Percentiles rank a stretch among this genome's conserved stretches.
Conservation (phyloP, 1,140 invertebrate species). For the Tetramorium simillimum region DNA sequence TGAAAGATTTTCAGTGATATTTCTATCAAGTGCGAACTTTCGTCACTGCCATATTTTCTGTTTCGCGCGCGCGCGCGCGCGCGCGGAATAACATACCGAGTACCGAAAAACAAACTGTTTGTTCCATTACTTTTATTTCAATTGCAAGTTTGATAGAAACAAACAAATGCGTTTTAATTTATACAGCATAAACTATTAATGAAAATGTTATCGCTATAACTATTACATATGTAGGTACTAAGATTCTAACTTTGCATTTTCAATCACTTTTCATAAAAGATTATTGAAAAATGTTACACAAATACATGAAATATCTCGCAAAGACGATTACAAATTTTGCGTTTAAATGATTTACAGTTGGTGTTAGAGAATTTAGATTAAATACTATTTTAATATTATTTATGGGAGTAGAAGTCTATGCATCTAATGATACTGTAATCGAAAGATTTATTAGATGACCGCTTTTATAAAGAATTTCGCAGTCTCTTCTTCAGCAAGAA, state of each 20-base stretch:
- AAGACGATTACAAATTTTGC: neutral
- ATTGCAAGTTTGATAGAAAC: neutral
- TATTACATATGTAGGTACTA: neutral
- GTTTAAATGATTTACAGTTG: neutral
- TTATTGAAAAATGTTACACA: neutral
- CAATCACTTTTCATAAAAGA: neutral
- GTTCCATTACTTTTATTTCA: neutral
- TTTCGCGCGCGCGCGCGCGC: neutral
- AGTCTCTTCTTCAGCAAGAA: neutral
- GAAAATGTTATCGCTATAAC: neutral
- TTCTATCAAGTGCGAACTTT: constrained; percentile 4
- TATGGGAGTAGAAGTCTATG: neutral
- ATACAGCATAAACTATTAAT: neutral
- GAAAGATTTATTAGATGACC: constrained; percentile 15
- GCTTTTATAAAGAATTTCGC: constrained; percentile 17
- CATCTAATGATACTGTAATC: neutral
- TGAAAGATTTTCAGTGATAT: neutral
- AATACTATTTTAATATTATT: neutral
- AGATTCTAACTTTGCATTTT: neutral
- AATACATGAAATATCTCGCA: neutral
- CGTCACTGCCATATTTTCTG: neutral
- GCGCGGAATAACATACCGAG: neutral
- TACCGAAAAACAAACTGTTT: neutral
- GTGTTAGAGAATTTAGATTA: neutral
- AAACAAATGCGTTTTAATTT: neutral